These are phyloP conservation scores for Bergia puertoricense DNA, from an alignment of 92 coral and sea anemone species.

Conservation along the genomic window DNA sequence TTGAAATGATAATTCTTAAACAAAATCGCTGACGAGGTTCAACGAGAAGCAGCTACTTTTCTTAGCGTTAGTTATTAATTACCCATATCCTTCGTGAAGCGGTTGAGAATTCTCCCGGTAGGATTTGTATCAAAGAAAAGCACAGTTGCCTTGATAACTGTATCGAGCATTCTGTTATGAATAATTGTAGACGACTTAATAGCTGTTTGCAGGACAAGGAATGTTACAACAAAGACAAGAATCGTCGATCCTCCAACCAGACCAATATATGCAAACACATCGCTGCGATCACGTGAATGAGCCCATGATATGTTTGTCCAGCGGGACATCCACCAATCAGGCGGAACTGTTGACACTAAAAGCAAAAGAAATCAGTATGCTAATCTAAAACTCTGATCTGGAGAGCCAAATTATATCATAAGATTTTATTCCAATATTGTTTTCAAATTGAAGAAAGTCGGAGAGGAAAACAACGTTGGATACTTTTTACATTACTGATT, in stretches of 20 bases:
- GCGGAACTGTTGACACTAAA: background rate
- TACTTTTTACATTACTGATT: no score
- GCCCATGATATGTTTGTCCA: conserved; percentile 22
- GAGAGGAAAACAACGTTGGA: no score
- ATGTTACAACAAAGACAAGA: conserved; percentile 17
- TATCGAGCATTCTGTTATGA: conserved; percentile 1
- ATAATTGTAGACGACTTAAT: conserved; percentile 10
- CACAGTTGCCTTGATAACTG: background rate
- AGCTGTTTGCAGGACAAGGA: conserved; percentile 1
- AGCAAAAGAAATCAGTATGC: background rate
- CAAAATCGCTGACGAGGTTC: background rate
- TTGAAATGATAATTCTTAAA: no score
- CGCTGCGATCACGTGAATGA: background rate
- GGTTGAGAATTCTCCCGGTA: conserved; percentile 9
- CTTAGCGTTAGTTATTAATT: background rate
- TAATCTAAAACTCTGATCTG: no score
- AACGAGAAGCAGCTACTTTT: background rate
- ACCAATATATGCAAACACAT: background rate
- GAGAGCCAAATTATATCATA: no score
- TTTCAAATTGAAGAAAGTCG: no score
- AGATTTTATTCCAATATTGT: no score
- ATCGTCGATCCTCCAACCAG: conserved; percentile 6
- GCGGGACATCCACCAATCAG: conserved; percentile 11
- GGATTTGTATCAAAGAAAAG: conserved; percentile 16
- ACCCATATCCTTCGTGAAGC: conserved; percentile 26